Base-by-base conservation (phyloP, 2,888 invertebrate species). In the Eilema depressum region DNA sequence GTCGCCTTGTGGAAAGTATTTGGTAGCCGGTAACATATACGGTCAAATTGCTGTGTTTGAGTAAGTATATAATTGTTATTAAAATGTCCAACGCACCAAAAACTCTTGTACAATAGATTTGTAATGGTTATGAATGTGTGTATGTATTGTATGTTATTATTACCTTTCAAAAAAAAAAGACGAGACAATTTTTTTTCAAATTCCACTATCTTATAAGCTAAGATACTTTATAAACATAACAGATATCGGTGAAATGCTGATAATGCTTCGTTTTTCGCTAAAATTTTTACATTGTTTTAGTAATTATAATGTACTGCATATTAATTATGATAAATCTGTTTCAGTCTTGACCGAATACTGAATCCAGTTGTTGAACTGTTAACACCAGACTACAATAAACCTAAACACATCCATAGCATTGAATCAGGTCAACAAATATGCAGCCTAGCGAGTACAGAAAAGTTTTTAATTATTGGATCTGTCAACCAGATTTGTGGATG, bases 21-120 rank as follows among this genome's bases (percentile, higher is more conserved):
- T 99, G 68, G 95, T 97, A 71, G 97, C 97, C 77, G 98, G 98
- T 25, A 98, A 98, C 91, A 97, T 97, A 83, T 98, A 97, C 89
- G 98, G 99, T 8, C 97, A 97, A 87, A 96, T 99, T 68, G 97
- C 98, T 41, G 95, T 98, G 68, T 98, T 97, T 89, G 97, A 97
- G 98, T 98, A 93, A 96, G 97, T 96, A 77, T 66, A 61, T 47
- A n/a, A n/a, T 26, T 59, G 26, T 17, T 26, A 26, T 17, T 59
- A 14, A 20, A 26, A 28, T 26, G 14, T 2, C 17, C 59, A 26
- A 26, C 8, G 14, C 5, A 28, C 17, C 14, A 23, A 12, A 10
- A 26, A 14, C 26, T 14, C 14, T 14, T 23, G 1, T 59, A 17
- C 8, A 59, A 14, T n/a, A 20, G 53, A 53, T n/a, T 53, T 8